Evolutionary conservation across 2,888 invertebrate genomes (phyloP).

Genomic region (Cheilosia vulpina): DNA sequence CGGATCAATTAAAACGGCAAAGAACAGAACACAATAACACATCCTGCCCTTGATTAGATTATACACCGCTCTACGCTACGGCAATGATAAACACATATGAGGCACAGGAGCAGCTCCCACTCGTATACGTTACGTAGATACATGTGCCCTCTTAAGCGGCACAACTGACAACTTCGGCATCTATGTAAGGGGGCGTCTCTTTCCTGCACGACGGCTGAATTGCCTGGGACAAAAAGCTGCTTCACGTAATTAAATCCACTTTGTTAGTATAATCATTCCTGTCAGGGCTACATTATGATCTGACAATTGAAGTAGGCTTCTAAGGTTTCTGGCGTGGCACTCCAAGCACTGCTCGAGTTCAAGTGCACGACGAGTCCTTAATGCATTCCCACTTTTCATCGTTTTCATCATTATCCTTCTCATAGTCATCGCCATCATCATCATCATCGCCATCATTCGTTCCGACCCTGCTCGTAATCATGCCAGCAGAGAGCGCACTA

Average conservation of each 20-base stretch:
- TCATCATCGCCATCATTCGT: slow-evolving; percentile 15
- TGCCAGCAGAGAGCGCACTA: slow-evolving; percentile 36
- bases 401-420: slow-evolving; percentile 56
- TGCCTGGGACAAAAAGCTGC: slow-evolving; percentile 69
- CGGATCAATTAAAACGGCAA: not conserved
- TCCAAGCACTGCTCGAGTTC: slow-evolving; percentile 65
- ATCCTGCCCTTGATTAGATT: slow-evolving; percentile 29
- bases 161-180: not conserved
- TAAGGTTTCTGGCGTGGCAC: slow-evolving; percentile 62
- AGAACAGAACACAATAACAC: not conserved
- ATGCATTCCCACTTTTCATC: slow-evolving; percentile 65
- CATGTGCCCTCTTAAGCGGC: slow-evolving; percentile 10
- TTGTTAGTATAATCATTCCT: slow-evolving; percentile 73
- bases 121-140: not conserved
- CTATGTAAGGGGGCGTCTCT: slow-evolving; percentile 10
- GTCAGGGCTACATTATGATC: slow-evolving; percentile 71
- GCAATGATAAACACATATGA: not conserved
- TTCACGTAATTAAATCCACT: slow-evolving; percentile 75
- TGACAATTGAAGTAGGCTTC: slow-evolving; percentile 72
- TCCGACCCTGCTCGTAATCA: slow-evolving; percentile 45
- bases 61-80: slow-evolving; percentile 5
- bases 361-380: slow-evolving; percentile 61
- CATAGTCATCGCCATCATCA: slow-evolving; percentile 34
- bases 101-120: not conserved
- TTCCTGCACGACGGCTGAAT: slow-evolving; percentile 59